Conservation (phyloP, 2,888 invertebrate species). For the Cyaniris semiargus region DNA sequence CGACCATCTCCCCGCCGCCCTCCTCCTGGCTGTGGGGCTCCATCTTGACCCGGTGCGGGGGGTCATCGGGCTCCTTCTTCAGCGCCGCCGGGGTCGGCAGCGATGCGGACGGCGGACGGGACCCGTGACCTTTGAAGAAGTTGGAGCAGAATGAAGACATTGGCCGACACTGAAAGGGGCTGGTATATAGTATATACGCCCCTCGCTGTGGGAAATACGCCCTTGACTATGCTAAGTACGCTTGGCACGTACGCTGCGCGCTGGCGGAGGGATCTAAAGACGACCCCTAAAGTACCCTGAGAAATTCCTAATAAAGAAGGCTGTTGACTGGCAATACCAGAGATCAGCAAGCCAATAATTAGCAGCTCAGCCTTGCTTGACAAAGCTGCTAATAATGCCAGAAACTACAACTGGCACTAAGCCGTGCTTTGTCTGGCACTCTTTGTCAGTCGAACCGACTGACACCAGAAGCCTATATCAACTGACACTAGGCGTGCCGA, state of each 20-base stretch:
- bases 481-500: neutral
- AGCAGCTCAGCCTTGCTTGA: too few relatives aligned
- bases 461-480: neutral
- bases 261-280: too few relatives aligned
- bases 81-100: slow-evolving; percentile 75
- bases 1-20: slow-evolving; percentile 65
- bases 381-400: neutral
- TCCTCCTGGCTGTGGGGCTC: slow-evolving; percentile 74
- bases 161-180: neutral
- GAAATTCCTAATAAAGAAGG: too few relatives aligned
- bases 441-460: neutral
- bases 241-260: too few relatives aligned
- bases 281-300: too few relatives aligned
- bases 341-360: too few relatives aligned
- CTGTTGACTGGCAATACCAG: too few relatives aligned
- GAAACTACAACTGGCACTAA: neutral
- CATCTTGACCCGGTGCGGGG: slow-evolving; percentile 71
- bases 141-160: neutral
- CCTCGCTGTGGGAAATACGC: neutral
- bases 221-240: too few relatives aligned
- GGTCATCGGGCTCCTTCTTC: slow-evolving; percentile 75
- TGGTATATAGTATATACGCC: neutral
- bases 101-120: slow-evolving; percentile 76
- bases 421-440: neutral
- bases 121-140: slow-evolving; percentile 62